Conservation (phyloP, 2,113 vertebrate species). For the Struthidea cinerea region DNA sequence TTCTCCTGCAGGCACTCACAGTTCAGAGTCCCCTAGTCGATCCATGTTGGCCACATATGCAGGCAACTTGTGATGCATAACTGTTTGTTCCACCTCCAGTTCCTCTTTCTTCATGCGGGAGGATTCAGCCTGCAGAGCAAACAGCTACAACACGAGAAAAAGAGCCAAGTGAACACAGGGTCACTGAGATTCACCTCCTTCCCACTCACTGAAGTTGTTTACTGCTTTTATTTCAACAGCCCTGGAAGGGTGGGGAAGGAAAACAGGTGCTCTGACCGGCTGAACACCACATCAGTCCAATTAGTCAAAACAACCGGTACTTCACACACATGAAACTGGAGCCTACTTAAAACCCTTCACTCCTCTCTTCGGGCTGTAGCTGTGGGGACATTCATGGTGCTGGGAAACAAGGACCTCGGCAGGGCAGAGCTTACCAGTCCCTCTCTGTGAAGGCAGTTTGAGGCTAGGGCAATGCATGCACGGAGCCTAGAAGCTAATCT, state of each 20-base stretch:
- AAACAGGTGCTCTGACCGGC: background rate
- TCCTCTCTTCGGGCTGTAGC: background rate
- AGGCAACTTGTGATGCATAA: constrained; percentile 87
- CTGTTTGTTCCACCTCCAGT: constrained; percentile 71
- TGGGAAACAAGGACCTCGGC: background rate
- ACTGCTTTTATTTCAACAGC: background rate
- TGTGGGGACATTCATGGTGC: background rate
- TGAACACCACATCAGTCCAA: background rate
- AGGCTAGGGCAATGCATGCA: background rate
- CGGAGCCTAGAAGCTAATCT: background rate
- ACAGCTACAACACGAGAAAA: constrained; percentile 73
- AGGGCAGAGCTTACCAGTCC: background rate
- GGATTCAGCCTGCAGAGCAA: constrained; percentile 86
- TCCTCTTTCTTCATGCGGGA: constrained; percentile 79
- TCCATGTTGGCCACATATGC: constrained; percentile 94
- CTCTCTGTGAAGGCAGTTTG: background rate
- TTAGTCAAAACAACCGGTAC: background rate
- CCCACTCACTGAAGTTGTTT: background rate
- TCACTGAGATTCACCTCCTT: background rate
- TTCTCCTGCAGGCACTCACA: constrained; percentile 78
- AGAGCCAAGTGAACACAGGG: background rate
- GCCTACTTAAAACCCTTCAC: background rate
- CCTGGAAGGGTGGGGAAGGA: background rate
- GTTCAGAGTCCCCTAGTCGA: constrained; percentile 92
- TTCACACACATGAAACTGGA: background rate